These are phyloP conservation scores for Rhinopomastus cyanomelas DNA, from an alignment of 2,113 vertebrate genomes.

Conservation along the genomic window DNA sequence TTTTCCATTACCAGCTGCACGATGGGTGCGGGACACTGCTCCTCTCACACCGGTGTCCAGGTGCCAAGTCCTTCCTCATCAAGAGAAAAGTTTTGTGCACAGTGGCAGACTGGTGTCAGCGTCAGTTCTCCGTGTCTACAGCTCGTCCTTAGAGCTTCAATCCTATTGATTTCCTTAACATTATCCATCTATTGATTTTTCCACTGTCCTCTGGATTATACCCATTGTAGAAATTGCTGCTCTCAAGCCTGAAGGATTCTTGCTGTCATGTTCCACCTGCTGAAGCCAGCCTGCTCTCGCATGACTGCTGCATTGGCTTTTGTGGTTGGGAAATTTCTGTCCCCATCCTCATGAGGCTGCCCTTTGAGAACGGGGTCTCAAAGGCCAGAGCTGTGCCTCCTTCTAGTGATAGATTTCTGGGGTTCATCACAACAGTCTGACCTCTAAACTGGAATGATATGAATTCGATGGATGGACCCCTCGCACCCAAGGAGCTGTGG, in stretches of 20 bases:
- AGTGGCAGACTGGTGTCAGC: not conserved
- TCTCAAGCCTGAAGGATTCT: not conserved
- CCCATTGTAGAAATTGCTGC: not conserved
- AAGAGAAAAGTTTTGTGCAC: not conserved
- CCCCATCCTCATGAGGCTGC: not conserved
- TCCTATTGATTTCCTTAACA: conserved; percentile 1
- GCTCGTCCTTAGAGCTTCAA: not conserved
- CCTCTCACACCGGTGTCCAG: not conserved
- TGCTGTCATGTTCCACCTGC: not conserved
- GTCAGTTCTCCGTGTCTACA: not conserved
- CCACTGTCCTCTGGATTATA: not conserved
- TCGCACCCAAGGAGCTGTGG: no score
- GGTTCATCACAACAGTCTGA: no score
- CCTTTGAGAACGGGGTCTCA: not conserved
- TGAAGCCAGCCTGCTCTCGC: conserved; percentile 10
- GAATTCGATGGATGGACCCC: no score
- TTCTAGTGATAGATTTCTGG: not conserved
- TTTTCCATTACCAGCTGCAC: not conserved
- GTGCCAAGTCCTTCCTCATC: not conserved
- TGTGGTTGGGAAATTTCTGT: not conserved
- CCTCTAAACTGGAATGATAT: no score
- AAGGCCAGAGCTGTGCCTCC: not conserved
- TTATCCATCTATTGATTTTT: conserved; percentile 7
- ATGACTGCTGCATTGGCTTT: conserved; percentile 8
- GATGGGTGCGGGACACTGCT: not conserved